These are phyloP conservation scores for Stenolophus ochropezus DNA, from an alignment of 2,888 invertebrate species.

Conservation along the genomic window DNA sequence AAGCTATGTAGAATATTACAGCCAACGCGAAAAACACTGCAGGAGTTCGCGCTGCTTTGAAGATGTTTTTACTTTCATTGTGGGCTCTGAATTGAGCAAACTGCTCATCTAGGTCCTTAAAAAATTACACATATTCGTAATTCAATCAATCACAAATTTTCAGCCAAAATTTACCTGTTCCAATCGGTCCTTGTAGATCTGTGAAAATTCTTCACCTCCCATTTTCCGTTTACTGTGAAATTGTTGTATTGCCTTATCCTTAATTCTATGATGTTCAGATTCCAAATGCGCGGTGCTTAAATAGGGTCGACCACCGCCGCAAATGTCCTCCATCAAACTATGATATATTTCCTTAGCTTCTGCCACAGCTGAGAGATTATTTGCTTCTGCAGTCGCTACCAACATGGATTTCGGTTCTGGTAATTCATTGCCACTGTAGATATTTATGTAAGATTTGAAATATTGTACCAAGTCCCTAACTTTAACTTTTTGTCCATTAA, in stretches of 20 bases:
- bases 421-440: constrained; percentile 97
- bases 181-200: constrained; percentile 89
- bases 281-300: constrained; percentile 90
- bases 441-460: constrained; percentile 98
- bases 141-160: neutral
- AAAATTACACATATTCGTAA: neutral
- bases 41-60: constrained; percentile 97
- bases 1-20: constrained; percentile 90
- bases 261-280: constrained; percentile 86
- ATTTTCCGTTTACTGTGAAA: constrained; percentile 96
- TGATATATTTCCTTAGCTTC: constrained; percentile 94
- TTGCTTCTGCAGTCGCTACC: constrained; percentile 99
- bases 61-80: constrained; percentile 99
- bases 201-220: constrained; percentile 98
- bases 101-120: constrained; percentile 89
- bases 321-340: constrained; percentile 94
- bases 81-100: constrained; percentile 90
- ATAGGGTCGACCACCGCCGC: constrained; percentile 96
- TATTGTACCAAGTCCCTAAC: constrained; percentile 97
- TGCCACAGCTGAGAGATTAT: constrained; percentile 97
- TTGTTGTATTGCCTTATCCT: constrained; percentile 83
- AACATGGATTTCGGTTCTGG: constrained; percentile 99
- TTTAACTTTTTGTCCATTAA: constrained; percentile 95
- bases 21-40: constrained; percentile 94
- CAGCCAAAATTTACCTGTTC: constrained; percentile 81